These are phyloP conservation scores for Chironomus riparius DNA, from an alignment of 2,888 invertebrate species.

Conservation along the genomic window DNA sequence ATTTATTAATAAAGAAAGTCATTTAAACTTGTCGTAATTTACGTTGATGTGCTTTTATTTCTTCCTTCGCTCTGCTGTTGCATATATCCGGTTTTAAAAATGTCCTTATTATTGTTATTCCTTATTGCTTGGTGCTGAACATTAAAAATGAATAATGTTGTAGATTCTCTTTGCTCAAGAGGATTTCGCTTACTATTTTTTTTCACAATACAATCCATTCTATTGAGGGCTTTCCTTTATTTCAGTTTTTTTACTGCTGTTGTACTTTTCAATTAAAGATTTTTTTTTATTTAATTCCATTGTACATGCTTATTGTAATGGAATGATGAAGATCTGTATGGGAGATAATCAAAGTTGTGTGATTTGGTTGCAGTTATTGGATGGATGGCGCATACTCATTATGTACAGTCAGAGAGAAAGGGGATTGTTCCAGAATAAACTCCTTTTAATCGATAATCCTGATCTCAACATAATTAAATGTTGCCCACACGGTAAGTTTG, in stretches of 20 bases:
- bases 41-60: not conserved
- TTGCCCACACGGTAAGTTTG: too few species aligned
- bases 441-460: too few species aligned
- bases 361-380: too few species aligned
- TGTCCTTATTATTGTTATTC: not conserved
- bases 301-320: too few species aligned
- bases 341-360: too few species aligned
- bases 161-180: not conserved
- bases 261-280: too few species aligned
- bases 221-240: not conserved
- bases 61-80: not conserved
- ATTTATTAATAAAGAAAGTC: not conserved
- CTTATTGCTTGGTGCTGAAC: not conserved
- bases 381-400: too few species aligned
- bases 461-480: too few species aligned
- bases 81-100: not conserved
- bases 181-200: not conserved
- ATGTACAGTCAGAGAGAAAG: too few species aligned
- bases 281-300: too few species aligned
- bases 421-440: too few species aligned
- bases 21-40: not conserved
- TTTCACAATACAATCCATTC: not conserved
- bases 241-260: not conserved
- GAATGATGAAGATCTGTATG: too few species aligned
- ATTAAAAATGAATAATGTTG: not conserved